These are phyloP conservation scores for Girardia tigrina DNA, from an alignment of 2,888 invertebrate genomes.

Conservation along the genomic window DNA sequence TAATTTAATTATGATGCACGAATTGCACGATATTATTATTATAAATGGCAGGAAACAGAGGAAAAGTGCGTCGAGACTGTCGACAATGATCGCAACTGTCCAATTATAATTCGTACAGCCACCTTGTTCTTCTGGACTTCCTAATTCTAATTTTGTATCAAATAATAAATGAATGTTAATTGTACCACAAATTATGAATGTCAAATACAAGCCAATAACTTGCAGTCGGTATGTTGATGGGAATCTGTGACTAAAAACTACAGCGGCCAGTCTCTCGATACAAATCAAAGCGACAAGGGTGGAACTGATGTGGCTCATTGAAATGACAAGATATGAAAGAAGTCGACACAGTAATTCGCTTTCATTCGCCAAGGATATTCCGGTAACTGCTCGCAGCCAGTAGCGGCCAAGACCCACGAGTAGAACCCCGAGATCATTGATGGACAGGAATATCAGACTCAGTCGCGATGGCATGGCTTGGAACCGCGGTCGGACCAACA, in stretches of 20 bases:
- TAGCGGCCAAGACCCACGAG: conserved; percentile 17
- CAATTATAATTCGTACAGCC: not conserved
- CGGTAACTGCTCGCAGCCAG: conserved; percentile 11
- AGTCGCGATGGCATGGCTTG: conserved; percentile 28
- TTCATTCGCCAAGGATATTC: not conserved
- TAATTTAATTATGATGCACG: conserved; percentile 24
- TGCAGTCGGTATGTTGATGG: not conserved
- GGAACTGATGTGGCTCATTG: conserved; percentile 24
- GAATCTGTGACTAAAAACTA: not conserved
- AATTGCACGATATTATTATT: conserved; percentile 21
- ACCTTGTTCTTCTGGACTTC: not conserved
- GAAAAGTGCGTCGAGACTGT: conserved; percentile 11
- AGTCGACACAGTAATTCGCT: conserved; percentile 19
- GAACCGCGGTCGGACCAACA: conserved; percentile 1
- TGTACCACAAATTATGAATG: not conserved
- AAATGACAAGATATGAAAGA: conserved; percentile 18
- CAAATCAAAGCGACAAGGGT: conserved; percentile 27
- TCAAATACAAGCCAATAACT: conserved; percentile 16
- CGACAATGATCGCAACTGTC: conserved; percentile 17
- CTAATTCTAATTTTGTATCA: not conserved
- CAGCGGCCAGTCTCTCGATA: conserved; percentile 27
- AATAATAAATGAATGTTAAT: conserved; percentile 25
- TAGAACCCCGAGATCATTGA: not conserved
- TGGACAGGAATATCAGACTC: conserved; percentile 26
- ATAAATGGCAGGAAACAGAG: conserved; percentile 31